Base-by-base conservation (phyloP, 2,888 invertebrate genomes). In the Linhomoeus sp. region DNA sequence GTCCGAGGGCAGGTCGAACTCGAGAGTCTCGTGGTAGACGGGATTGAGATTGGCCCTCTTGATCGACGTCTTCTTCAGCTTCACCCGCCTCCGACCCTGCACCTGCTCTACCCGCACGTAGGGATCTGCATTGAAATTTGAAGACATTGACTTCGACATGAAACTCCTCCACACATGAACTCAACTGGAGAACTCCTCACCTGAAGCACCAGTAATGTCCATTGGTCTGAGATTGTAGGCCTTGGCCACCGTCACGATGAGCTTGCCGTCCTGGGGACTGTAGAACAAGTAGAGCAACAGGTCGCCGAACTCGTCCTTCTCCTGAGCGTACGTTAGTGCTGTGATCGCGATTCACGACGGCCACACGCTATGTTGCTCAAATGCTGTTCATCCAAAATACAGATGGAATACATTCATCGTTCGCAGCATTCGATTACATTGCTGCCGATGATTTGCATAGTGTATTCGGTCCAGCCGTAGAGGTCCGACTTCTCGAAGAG, bases 11-110 rank as follows among this genome's bases (percentile, higher is more conserved):
- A 90, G 77, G 62, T 90, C 88, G 65, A 88, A 90, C 14, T 86
- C 83, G 52, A 90, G 70, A 0, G 86, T 85, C 65, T 90, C 90
- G 64, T 90, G 88, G 70, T 84, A 90, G 1, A 87, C 79, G 0
- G 88, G 87, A 63, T 77, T 79, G 1, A 87, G 71, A 0, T 82
- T 85, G 56, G 80, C 81, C 62, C 81, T 78, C 66, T 83, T 81
- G 1, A 87, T 85, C 0, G 81, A 79, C 0, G 90, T 87, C 67
- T 87, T 87, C 67, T 84, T 81, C 71, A 87, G 87, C 70, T 86
- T 86, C 58, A 88, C 80, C 50, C 86, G 73, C 64, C 84, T 83
- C 2, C 81, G 81, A 66, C 82, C 80, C 60, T 81, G 81, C 56
- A 86, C 75, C 48, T 90, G 72, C 57, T 82, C 80, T 25, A 87